These are phyloP conservation scores for Stercorarius parasiticus DNA, from an alignment of 2,113 vertebrate species.

Conservation along the genomic window DNA sequence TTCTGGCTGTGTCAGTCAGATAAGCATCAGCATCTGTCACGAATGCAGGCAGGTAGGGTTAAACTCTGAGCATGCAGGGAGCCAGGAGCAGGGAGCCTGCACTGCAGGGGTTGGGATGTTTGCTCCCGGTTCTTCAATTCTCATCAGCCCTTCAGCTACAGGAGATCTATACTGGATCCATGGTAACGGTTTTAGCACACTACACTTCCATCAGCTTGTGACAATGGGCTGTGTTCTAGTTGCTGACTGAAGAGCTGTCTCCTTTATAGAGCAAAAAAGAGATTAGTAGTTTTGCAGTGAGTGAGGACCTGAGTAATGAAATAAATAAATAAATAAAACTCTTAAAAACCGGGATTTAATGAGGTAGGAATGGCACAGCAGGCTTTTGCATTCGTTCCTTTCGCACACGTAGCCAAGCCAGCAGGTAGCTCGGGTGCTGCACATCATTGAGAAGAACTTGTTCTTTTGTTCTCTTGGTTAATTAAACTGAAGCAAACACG, in stretches of 20 bases:
- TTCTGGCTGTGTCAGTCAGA: constrained; percentile 66
- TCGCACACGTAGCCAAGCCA: not conserved
- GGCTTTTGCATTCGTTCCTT: constrained; percentile 22
- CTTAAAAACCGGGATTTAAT: constrained; percentile 10
- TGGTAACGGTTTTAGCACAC: constrained; percentile 76
- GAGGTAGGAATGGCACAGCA: constrained; percentile 58
- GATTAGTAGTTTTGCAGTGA: constrained; percentile 53
- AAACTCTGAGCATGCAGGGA: constrained; percentile 46
- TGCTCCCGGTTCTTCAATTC: constrained; percentile 12
- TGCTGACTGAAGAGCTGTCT: constrained; percentile 39
- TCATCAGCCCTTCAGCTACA: constrained; percentile 35
- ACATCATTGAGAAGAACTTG: constrained; percentile 62
- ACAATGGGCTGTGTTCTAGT: constrained; percentile 43
- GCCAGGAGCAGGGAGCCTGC: constrained; percentile 72
- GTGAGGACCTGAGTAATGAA: constrained; percentile 8
- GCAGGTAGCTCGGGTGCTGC: constrained; percentile 21
- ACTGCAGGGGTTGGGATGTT: constrained; percentile 75
- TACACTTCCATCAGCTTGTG: constrained; percentile 59
- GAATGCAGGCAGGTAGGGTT: constrained; percentile 67
- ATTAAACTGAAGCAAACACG: constrained; percentile 43
- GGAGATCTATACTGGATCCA: constrained; percentile 71
- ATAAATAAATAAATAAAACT: not conserved
- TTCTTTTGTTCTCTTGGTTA: constrained; percentile 55
- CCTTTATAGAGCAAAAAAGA: not conserved
- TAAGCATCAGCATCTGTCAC: constrained; percentile 69